Percentiles rank a stretch among this genome's conserved stretches.
Evolutionary conservation across 2,797 vertebrate species (phyloP).

Genomic region (Falco rusticolus): DNA sequence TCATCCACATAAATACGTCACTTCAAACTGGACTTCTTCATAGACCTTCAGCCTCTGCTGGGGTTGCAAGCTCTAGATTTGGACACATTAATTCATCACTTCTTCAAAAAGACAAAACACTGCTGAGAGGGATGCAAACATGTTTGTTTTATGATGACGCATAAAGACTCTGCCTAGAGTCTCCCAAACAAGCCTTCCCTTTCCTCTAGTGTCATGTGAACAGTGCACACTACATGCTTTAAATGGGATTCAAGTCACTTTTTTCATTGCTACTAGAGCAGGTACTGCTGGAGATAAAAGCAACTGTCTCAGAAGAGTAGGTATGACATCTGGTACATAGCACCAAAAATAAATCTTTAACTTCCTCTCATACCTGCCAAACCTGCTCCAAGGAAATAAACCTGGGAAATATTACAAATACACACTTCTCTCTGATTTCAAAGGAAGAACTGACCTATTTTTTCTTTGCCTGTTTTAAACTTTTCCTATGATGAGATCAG

Average conservation of each 20-base stretch:
- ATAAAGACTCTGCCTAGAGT: conserved; percentile 48
- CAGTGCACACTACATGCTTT: conserved; percentile 46
- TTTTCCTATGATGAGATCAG: conserved; percentile 48
- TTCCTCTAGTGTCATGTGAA: conserved; percentile 48
- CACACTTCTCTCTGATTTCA: conserved; percentile 64
- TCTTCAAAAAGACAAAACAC: conserved; percentile 7
- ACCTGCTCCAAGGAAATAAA: conserved; percentile 61
- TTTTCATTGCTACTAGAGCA: conserved; percentile 60
- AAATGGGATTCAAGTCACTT: conserved; percentile 64
- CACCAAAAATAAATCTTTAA: conserved; percentile 76
- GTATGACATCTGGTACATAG: conserved; percentile 70
- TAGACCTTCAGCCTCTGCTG: not conserved
- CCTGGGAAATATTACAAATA: conserved; percentile 62
- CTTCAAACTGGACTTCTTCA: not conserved
- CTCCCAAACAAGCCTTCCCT: conserved; percentile 48
- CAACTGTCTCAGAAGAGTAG: conserved; percentile 68
- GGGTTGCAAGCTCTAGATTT: not conserved
- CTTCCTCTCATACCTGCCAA: conserved; percentile 71
- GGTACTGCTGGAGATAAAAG: conserved; percentile 72
- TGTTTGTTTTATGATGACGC: conserved; percentile 35
- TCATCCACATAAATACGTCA: not conserved
- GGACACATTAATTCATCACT: not conserved
- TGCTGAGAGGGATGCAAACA: conserved; percentile 15
- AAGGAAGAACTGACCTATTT: conserved; percentile 69
- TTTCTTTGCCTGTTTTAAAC: conserved; percentile 40